phyloP scores from a whole-genome alignment of 2,113 vertebrate genomes.

The Vulpes ferrilata region DNA sequence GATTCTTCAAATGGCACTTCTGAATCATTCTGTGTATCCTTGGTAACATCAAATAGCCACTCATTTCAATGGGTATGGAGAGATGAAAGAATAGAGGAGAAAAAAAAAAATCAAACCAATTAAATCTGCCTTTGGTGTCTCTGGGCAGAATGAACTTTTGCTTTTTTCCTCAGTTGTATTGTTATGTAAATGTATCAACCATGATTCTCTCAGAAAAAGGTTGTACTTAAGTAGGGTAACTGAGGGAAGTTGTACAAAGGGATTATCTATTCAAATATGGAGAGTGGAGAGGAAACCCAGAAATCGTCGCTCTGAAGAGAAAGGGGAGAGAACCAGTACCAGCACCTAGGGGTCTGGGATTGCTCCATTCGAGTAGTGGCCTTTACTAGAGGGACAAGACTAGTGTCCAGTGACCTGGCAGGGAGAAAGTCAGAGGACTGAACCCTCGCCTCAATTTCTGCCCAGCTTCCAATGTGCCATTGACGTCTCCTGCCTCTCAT shows the following conservation, averaged over 20 bases:
- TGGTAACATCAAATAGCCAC: neutral
- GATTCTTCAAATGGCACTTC: neutral
- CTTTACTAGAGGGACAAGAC: neutral
- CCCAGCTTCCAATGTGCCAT: neutral
- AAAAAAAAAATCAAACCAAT: neutral
- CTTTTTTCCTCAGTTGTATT: neutral
- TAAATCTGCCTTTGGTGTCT: neutral
- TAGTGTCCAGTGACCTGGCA: neutral
- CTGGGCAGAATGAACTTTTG: neutral
- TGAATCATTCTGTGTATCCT: neutral
- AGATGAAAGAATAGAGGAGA: neutral
- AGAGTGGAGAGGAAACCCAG: neutral
- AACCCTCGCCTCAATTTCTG: neutral
- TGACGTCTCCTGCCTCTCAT: neutral
- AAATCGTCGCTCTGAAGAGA: accelerated
- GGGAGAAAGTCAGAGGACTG: neutral
- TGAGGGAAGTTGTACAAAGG: neutral
- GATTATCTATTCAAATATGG: neutral
- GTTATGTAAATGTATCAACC: neutral
- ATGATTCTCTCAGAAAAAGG: neutral
- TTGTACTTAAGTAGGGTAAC: neutral
- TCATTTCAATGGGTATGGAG: neutral
- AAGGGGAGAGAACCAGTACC: neutral
- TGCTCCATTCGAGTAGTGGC: accelerated
- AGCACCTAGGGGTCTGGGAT: neutral